These are phyloP conservation scores for Spialia ferax DNA, from an alignment of 2,888 invertebrate genomes.

Conservation along the genomic window DNA sequence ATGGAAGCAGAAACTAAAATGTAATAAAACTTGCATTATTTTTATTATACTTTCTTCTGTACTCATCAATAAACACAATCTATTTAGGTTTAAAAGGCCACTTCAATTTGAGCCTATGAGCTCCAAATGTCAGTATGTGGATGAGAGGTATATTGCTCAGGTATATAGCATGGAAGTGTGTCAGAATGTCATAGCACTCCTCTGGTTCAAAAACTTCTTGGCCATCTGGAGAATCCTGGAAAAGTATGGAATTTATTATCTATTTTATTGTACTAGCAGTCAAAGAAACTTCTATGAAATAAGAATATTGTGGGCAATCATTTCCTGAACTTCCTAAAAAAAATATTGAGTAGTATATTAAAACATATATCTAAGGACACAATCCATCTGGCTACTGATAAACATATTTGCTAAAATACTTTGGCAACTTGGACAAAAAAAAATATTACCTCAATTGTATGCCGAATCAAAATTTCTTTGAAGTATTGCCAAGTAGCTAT, in stretches of 20 bases:
- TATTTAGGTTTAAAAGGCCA: conserved; percentile 71
- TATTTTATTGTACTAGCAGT: neutral
- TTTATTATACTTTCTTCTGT: neutral
- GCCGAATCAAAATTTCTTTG: conserved; percentile 72
- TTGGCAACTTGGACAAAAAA: no score
- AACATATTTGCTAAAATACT: no score
- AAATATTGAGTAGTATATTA: no score
- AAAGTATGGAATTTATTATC: conserved; percentile 22
- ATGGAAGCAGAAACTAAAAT: no score
- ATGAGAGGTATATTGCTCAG: conserved; percentile 73
- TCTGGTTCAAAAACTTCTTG: conserved; percentile 71
- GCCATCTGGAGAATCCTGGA: conserved; percentile 73
- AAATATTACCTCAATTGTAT: conserved; percentile 68
- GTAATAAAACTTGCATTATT: no score
- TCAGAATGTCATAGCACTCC: conserved; percentile 74
- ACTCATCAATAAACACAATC: no score
- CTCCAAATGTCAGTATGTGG: conserved; percentile 73
- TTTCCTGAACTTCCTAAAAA: no score
- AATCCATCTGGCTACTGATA: no score
- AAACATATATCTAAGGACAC: no score
- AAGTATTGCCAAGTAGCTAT: conserved; percentile 69
- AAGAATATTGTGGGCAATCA: no score
- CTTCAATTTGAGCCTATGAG: conserved; percentile 61
- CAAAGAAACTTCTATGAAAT: no score
- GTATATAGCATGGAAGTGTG: conserved; percentile 75